Evolutionary conservation across 2,113 vertebrate species (phyloP), one percentile per base, ranked within the genome.

Genomic region (Conger conger): DNA sequence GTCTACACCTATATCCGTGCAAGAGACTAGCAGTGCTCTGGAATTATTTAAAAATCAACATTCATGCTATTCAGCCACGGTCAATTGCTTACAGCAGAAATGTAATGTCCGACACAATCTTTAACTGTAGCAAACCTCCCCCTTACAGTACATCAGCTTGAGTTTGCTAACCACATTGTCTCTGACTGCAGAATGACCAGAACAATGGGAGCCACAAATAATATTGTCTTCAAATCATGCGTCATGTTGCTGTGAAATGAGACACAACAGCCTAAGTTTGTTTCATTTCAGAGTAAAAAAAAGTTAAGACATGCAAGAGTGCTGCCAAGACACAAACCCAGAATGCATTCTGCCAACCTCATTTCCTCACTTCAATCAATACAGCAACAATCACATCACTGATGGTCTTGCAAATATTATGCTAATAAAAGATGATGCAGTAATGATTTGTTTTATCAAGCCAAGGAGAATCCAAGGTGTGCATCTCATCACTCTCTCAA

Each of bases 151-250:
- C 36, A n/a, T 84, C 50, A 68, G 53, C 11, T 13, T 50, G 45
- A 50, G 45, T 57, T 53, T 63, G 53, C 33, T 30, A 16, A 33
- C 15, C 15, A 30, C 57, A n/a, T 37, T 78, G 80, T 86, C 33
- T 73, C 68, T 15, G n/a, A 27, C 23, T n/a, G 27, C 23, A 73
- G 60, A 68, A 73, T 76, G 63, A 76, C 53, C 42, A 81, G 45
- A 78, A 86, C 85, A 50, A 86, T 86, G 85, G 76, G 36, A 77
- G 78, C 85, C 76, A 79, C 79, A 80, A 27, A 50, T 82, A 79
- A 82, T 57, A n/a, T n/a, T n/a, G n/a, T n/a, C n/a, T n/a, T n/a
- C n/a, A n/a, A 42, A 9, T 3, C 40, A 3, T 42, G 40, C 9
- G 40, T 42, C 40, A 42, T 42, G 40, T 42, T 42, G 40, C 9